Conservation (phyloP, 2,113 vertebrate species). For the Neolamprologus longior region DNA sequence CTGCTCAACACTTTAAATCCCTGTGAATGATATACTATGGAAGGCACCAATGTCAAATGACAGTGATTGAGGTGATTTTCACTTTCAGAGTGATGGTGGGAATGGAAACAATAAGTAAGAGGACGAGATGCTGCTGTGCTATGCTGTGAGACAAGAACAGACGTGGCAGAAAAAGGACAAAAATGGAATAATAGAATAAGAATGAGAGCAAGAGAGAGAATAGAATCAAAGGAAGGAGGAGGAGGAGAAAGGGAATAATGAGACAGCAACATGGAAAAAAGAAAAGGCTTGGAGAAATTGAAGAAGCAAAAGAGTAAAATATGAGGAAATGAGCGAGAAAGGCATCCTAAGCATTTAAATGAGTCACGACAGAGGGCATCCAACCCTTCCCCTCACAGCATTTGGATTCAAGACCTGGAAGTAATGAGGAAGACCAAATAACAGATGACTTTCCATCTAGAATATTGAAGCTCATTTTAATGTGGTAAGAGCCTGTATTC, state of each 20-base stretch:
- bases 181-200: not conserved
- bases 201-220: not conserved
- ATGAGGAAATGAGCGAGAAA: conserved; percentile 2
- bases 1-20: conserved; percentile 7
- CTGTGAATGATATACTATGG: not conserved
- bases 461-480: conserved; percentile 55
- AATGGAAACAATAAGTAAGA: not conserved
- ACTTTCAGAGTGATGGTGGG: not conserved
- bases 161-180: not conserved
- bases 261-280: conserved; percentile 17
- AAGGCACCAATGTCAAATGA: conserved; percentile 15
- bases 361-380: conserved; percentile 44
- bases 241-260: conserved; percentile 3
- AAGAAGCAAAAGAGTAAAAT: conserved; percentile 2
- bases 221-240: not conserved
- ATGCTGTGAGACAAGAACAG: not conserved
- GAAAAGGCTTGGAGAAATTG: conserved; percentile 3
- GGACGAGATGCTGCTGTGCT: not conserved
- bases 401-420: conserved; percentile 47
- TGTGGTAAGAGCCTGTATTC: conserved; percentile 35
- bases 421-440: conserved; percentile 50
- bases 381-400: conserved; percentile 1
- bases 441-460: conserved; percentile 46
- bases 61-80: conserved; percentile 17
- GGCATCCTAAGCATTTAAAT: conserved; percentile 53